These are phyloP conservation scores for Orussus abietinus DNA, from an alignment of 1,140 invertebrate genomes.

Conservation along the genomic window DNA sequence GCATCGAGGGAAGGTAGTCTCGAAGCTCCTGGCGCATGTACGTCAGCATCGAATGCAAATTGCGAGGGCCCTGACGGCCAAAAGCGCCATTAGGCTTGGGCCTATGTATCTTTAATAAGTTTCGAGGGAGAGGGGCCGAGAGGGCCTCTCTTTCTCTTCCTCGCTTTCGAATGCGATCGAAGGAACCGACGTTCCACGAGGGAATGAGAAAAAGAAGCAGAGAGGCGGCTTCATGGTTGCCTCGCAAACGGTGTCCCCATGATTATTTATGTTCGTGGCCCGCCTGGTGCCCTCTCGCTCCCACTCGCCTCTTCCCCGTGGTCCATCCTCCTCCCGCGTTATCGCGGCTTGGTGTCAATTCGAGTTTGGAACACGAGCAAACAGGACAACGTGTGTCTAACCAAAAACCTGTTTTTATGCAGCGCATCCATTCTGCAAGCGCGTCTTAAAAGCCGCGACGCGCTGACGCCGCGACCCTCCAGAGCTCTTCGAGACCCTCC, in stretches of 20 bases:
- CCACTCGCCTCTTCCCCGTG: conserved; percentile 18
- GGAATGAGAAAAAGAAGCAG: conserved; percentile 18
- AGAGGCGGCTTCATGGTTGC: conserved; percentile 41
- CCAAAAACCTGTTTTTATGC: conserved; percentile 50
- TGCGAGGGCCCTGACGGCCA: background rate
- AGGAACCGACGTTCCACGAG: background rate
- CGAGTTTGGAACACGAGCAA: conserved; percentile 46
- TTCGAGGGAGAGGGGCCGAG: too few species aligned
- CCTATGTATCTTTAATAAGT: conserved; percentile 50
- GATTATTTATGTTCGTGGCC: conserved; percentile 45
- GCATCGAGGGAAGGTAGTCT: background rate
- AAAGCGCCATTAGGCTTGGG: conserved; percentile 34
- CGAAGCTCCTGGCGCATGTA: background rate
- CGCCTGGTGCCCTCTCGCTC: conserved; percentile 1
- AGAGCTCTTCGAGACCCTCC: conserved; percentile 9
- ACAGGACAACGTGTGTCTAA: conserved; percentile 47
- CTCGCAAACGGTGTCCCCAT: conserved; percentile 40
- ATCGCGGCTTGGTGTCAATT: conserved; percentile 49
- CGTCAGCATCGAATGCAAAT: background rate
- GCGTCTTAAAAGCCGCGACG: too few species aligned
- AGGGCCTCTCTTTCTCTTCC: too few species aligned
- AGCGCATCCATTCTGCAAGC: conserved; percentile 40
- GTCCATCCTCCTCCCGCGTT: conserved; percentile 27
- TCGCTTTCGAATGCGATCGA: background rate
- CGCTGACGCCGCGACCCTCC: conserved; percentile 21